Base-by-base conservation (phyloP, 2,113 vertebrate species). In the Myrmecobius fasciatus region DNA sequence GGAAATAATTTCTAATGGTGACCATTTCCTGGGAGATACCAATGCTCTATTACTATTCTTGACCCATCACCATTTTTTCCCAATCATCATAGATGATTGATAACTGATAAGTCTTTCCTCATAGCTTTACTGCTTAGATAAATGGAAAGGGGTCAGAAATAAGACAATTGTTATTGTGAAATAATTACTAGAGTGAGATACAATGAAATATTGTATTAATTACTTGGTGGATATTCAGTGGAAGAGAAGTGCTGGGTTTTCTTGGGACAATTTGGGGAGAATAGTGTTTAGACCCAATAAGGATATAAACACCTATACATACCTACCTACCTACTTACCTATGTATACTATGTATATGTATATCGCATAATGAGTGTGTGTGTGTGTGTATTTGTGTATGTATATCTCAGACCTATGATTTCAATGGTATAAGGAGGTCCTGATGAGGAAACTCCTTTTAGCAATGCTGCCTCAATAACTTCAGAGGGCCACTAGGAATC, bases 271-370 rank as follows among this genome's bases (percentile, higher is more conserved):
- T 93, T 96, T 94, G 89, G 12, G 12, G 22, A 94, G 20, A 89
- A 93, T 67, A 25, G 36, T 52, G 2, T 94, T 46, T 54, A 96
- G 91, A 94, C 22, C 88, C 95, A 22, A 53, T 89, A 75, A 26
- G 14, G 31, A 36, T 67, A 67, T 67, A 1, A 51, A 51, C 49
- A 51, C 49, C 49, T 3, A 67, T 36, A 26, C 3, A 67, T 67
- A 36, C 28, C 3, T 60, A 31, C 28, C 28, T 56, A 28, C 3
- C 8, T 28, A 11, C 53, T 25, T 54, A 25, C 25, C 25, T 25
- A 54, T 53, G 24, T 12, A 52, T 52, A 52, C 6, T 75, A 53
- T 53, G 22, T 53, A 6, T 53, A 53, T 53, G 22, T 25, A 53
- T 53, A 53, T 51, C 1, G 9, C 11, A 51, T 51, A 51, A 10